These are phyloP conservation scores for Polypedilum pembai DNA, from an alignment of 1,140 invertebrate species.

Conservation along the genomic window DNA sequence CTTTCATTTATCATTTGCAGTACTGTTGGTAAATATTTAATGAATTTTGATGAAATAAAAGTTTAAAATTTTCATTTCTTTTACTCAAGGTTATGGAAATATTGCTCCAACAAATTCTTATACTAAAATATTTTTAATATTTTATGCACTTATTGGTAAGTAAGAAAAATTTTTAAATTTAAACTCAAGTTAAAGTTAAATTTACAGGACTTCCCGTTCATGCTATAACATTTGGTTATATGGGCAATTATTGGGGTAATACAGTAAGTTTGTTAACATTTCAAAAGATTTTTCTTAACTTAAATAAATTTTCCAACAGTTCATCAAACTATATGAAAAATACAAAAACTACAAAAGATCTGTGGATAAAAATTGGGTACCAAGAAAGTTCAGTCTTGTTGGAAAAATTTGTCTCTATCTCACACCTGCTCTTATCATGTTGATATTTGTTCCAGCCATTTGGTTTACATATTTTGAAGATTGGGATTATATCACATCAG, in stretches of 20 bases:
- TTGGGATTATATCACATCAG: constrained; percentile 78
- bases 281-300: neutral
- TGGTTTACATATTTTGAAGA: constrained; percentile 81
- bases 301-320: constrained; percentile 44
- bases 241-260: constrained; percentile 71
- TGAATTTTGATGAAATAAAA: too few species aligned
- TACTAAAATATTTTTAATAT: constrained; percentile 81
- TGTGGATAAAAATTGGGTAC: constrained; percentile 51
- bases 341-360: constrained; percentile 65
- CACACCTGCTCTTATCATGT: constrained; percentile 77
- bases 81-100: constrained; percentile 70
- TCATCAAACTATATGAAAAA: constrained; percentile 61
- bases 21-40: constrained; percentile 68
- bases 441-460: constrained; percentile 80
- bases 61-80: too few species aligned
- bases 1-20: constrained; percentile 91
- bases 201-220: constrained; percentile 69
- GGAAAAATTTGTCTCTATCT: constrained; percentile 72
- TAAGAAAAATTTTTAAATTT: too few species aligned
- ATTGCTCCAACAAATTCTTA: constrained; percentile 74
- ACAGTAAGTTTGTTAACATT: constrained; percentile 57
- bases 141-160: constrained; percentile 80
- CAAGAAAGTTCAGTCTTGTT: constrained; percentile 59
- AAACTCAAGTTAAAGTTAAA: too few species aligned
- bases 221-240: constrained; percentile 70